Conservation (phyloP, 2,888 invertebrate species). For the Cantharis lateralis region DNA sequence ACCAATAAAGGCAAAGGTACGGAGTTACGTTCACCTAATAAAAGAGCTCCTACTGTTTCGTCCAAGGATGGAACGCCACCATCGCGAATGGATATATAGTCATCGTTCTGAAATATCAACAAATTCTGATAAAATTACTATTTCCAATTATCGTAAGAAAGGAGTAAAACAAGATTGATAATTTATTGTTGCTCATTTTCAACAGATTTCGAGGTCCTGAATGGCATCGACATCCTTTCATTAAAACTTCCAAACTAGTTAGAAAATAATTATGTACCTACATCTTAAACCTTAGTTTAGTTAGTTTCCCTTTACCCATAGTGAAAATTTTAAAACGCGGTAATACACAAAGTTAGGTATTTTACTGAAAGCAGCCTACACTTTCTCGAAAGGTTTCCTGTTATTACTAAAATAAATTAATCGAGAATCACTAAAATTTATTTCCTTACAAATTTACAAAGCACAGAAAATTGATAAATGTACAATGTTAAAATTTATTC, state of each 20-base stretch:
- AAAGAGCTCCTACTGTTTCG: conserved; percentile 54
- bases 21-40: conserved; percentile 41
- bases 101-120: conserved; percentile 52
- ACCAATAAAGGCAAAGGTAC: conserved; percentile 32
- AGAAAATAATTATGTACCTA: no score
- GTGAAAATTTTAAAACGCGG: no score
- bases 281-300: no score
- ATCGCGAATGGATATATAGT: conserved; percentile 58
- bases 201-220: no score
- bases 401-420: not conserved
- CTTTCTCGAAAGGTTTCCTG: not conserved
- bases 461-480: not conserved
- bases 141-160: no score
- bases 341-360: no score
- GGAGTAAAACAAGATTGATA: no score
- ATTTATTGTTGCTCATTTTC: no score
- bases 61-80: conserved; percentile 54
- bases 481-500: not conserved
- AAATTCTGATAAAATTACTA: not conserved
- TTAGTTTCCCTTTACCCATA: no score
- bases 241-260: no score
- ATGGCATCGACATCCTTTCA: no score
- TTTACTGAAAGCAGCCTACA: no score
- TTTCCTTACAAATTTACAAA: not conserved
- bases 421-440: not conserved